Evolutionary conservation across 1,140 invertebrate genomes (phyloP).

Genomic region (Brachionus koreanus): DNA sequence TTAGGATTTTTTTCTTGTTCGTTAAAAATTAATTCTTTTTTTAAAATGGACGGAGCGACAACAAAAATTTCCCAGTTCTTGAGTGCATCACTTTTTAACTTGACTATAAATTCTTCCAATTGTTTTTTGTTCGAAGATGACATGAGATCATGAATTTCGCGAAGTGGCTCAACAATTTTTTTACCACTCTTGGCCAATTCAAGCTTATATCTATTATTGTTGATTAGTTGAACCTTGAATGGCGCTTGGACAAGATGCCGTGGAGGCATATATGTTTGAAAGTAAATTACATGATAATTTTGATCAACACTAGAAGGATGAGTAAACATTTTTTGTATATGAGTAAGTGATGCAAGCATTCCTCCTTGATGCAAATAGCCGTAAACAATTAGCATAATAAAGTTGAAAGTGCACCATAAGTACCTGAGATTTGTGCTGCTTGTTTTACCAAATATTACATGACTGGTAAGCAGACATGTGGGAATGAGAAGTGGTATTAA

Average conservation of each 20-base stretch:
- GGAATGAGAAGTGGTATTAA: conserved; percentile 76
- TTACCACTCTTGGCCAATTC: neutral
- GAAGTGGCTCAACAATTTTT: neutral
- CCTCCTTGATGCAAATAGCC: conserved; percentile 83
- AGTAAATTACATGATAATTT: conserved; percentile 71
- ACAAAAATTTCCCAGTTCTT: neutral
- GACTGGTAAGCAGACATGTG: conserved; percentile 68
- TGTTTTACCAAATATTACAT: conserved; percentile 52
- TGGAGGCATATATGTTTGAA: conserved; percentile 77
- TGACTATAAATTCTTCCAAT: neutral
- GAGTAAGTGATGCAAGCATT: conserved; percentile 66
- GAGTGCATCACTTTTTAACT: neutral
- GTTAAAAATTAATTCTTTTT: neutral
- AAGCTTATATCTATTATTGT: neutral
- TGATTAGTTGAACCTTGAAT: neutral
- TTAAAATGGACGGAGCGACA: neutral
- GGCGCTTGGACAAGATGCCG: conserved; percentile 65
- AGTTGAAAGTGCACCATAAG: conserved; percentile 70
- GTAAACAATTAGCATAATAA: conserved; percentile 70
- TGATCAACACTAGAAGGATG: conserved; percentile 47
- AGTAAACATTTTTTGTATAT: conserved; percentile 60
- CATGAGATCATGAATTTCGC: conserved; percentile 31
- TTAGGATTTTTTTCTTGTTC: neutral
- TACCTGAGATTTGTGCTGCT: conserved; percentile 56
- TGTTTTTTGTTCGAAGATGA: neutral